A percentile compares a stretch with the other conserved stretches of the same genome.
Conservation (phyloP, 2,888 invertebrate species). For the Euphydryas editha region DNA sequence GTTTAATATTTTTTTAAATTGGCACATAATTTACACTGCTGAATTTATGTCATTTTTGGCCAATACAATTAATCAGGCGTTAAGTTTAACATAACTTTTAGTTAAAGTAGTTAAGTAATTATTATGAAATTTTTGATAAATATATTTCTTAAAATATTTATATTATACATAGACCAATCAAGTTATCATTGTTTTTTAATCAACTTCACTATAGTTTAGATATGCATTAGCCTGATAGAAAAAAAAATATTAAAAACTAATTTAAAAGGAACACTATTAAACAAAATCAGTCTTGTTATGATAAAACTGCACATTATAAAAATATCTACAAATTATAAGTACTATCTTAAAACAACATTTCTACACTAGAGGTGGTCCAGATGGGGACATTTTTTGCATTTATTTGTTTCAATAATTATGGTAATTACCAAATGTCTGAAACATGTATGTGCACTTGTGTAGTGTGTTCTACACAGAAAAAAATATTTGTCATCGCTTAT, state of each 20-base stretch:
- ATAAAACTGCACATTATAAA: conserved; percentile 38
- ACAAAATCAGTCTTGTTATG: conserved; percentile 58
- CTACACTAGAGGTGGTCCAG: conserved; percentile 30
- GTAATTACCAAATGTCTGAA: conserved; percentile 32
- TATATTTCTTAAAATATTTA: neutral
- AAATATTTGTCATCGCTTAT: conserved; percentile 17
- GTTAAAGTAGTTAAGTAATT: neutral
- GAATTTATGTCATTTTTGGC: conserved; percentile 16
- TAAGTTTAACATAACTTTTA: conserved; percentile 4
- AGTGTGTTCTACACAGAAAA: conserved; percentile 17
- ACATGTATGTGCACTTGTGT: conserved; percentile 28
- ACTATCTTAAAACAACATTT: conserved; percentile 27
- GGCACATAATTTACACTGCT: conserved; percentile 20
- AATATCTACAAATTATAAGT: conserved; percentile 34
- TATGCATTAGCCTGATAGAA: neutral
- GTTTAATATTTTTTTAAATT: conserved; percentile 12
- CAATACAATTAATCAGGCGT: neutral
- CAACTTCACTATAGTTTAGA: neutral
- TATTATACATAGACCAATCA: neutral
- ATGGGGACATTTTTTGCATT: conserved; percentile 18
- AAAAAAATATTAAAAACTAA: neutral
- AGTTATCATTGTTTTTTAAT: neutral
- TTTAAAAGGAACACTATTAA: conserved; percentile 42
- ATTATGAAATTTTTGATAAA: neutral
- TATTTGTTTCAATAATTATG: conserved; percentile 20